phyloP scores from a whole-genome alignment of 2,888 invertebrate genomes.

The Iphiclides podalirius region DNA sequence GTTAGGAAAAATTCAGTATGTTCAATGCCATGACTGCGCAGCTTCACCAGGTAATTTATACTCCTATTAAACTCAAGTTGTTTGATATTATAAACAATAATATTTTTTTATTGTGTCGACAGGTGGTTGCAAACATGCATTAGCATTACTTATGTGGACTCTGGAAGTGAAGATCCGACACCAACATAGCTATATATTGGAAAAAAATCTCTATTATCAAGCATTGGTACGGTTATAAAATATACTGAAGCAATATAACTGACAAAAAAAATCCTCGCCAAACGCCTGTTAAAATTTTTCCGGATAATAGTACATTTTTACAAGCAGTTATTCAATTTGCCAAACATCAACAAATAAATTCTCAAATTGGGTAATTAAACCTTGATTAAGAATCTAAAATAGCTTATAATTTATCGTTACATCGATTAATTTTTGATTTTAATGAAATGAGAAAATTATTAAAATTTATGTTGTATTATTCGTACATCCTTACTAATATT shows the following conservation, averaged over 20 bases:
- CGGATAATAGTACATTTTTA: neutral
- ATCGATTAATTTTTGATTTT: too few species aligned
- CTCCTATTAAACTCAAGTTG: slow-evolving; percentile 13
- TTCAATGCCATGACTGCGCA: slow-evolving; percentile 18
- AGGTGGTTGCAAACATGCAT: slow-evolving; percentile 18
- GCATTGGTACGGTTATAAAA: slow-evolving; percentile 20
- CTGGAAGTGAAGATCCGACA: slow-evolving; percentile 13
- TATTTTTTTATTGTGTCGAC: slow-evolving; percentile 17
- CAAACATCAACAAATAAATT: neutral
- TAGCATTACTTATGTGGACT: slow-evolving; percentile 19
- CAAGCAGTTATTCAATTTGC: neutral
- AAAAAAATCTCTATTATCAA: slow-evolving; percentile 16
- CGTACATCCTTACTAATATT: too few species aligned
- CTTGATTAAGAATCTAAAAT: neutral
- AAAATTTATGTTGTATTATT: too few species aligned
- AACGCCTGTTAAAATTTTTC: neutral
- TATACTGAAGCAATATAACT: slow-evolving; percentile 11
- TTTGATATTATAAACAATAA: slow-evolving; percentile 16
- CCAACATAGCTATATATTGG: slow-evolving; percentile 15
- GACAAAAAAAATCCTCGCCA: neutral
- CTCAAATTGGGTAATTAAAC: neutral
- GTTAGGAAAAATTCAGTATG: slow-evolving; percentile 15
- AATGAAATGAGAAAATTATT: too few species aligned
- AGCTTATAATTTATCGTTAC: too few species aligned
- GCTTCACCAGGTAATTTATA: slow-evolving; percentile 19